Conservation (phyloP, 2,113 vertebrate species). For the Toxotes jaculatrix region DNA sequence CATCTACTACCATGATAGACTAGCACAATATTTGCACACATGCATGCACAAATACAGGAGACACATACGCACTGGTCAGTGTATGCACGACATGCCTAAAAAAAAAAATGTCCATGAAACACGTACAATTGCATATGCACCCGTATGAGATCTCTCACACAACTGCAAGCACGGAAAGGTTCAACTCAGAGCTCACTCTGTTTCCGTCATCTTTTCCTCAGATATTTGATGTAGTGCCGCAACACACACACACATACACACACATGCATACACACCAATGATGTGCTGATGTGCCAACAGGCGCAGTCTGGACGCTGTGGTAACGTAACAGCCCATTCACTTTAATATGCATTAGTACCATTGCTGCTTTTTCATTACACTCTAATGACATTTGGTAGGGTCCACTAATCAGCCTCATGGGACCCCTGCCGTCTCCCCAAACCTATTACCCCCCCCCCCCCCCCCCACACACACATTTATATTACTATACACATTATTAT, state of each 20-base stretch:
- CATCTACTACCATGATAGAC: neutral
- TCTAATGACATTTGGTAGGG: conserved; percentile 81
- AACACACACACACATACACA: conserved; percentile 8
- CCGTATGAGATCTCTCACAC: neutral
- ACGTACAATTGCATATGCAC: neutral
- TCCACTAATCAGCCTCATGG: conserved; percentile 77
- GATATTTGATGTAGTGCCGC: conserved; percentile 37
- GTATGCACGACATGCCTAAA: neutral
- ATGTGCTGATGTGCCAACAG: conserved; percentile 71
- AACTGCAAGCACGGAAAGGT: neutral
- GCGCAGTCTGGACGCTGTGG: conserved; percentile 62
- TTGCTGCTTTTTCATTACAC: conserved; percentile 75
- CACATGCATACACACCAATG: conserved; percentile 12
- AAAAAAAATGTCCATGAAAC: neutral
- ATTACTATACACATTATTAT: neutral
- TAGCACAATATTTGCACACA: neutral
- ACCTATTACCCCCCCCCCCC: conserved; percentile 17
- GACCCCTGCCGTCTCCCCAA: conserved; percentile 66
- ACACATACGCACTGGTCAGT: neutral
- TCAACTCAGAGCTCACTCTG: conserved; percentile 19
- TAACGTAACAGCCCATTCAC: conserved; percentile 77
- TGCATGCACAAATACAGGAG: neutral
- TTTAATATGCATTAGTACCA: conserved; percentile 77
- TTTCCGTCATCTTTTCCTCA: conserved; percentile 57
- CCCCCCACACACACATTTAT: neutral